These are phyloP conservation scores for Muntiacus reevesi DNA, from an alignment of 2,113 vertebrate genomes.

Conservation along the genomic window DNA sequence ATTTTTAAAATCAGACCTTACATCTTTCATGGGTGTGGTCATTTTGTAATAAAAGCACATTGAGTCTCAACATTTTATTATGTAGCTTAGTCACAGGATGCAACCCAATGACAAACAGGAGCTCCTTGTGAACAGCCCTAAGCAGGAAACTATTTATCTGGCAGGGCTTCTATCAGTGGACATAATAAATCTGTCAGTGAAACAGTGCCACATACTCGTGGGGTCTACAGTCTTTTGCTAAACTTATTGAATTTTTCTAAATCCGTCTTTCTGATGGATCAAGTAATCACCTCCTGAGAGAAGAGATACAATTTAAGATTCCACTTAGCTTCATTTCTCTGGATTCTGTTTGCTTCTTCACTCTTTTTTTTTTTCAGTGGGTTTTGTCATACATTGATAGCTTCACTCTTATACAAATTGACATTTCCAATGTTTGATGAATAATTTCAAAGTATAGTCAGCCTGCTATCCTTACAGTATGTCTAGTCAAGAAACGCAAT, in stretches of 20 bases:
- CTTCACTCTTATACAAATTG: not conserved
- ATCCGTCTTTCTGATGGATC: not conserved
- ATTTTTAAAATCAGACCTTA: conserved; percentile 73
- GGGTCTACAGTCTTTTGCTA: not conserved
- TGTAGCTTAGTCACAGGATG: conserved; percentile 36
- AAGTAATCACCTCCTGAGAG: not conserved
- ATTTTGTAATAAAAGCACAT: conserved; percentile 60
- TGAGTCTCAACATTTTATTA: conserved; percentile 47
- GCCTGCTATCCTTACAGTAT: not conserved
- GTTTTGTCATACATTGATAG: too few relatives aligned
- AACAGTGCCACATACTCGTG: not conserved
- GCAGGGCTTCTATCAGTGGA: conserved; percentile 15
- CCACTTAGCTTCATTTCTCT: not conserved
- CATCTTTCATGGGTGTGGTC: conserved; percentile 74
- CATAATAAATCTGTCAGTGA: conserved; percentile 2
- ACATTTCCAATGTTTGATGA: not conserved
- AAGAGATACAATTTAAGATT: not conserved
- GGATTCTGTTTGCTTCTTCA: not conserved
- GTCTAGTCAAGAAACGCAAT: not conserved
- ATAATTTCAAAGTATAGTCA: not conserved
- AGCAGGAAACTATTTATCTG: conserved; percentile 37
- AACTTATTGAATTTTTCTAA: not conserved
- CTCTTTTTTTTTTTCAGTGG: too few relatives aligned
- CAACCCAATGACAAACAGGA: conserved; percentile 49
- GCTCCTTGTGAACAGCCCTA: conserved; percentile 33